Evolutionary conservation across 2,888 invertebrate species (phyloP).

Genomic region (Clitarchus hookeri): DNA sequence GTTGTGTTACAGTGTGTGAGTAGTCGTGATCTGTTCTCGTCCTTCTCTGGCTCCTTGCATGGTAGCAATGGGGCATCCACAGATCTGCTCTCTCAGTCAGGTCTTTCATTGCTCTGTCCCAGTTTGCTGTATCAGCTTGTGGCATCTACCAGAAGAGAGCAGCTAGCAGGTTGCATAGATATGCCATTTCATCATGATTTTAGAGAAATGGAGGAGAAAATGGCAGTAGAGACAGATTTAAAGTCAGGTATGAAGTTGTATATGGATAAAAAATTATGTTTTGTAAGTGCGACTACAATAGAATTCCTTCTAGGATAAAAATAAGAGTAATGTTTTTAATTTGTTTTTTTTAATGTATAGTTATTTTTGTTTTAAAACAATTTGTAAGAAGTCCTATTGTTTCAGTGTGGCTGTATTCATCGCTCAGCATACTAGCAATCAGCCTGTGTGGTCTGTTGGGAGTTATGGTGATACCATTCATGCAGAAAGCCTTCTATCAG

Average conservation of each 20-base stretch:
- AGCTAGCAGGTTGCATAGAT: background rate
- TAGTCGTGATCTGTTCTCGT: constrained; percentile 27
- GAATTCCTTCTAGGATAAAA: too few relatives aligned
- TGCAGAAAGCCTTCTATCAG: constrained; percentile 87
- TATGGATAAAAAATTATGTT: too few relatives aligned
- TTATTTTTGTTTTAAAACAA: constrained; percentile 29
- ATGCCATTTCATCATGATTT: background rate
- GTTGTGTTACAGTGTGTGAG: constrained; percentile 28
- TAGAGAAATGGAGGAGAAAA: background rate
- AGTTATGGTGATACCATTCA: constrained; percentile 87
- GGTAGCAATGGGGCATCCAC: background rate
- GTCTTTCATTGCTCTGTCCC: constrained; percentile 63
- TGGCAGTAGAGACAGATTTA: background rate
- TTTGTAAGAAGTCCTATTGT: constrained; percentile 44
- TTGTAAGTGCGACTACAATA: too few relatives aligned
- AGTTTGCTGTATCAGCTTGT: constrained; percentile 69
- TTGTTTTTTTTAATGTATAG: background rate
- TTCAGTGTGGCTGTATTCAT: constrained; percentile 82
- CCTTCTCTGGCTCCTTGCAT: constrained; percentile 23
- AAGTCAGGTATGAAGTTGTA: background rate
- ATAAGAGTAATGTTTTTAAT: background rate
- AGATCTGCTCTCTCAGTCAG: constrained; percentile 26
- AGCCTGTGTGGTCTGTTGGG: constrained; percentile 86
- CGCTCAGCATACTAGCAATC: constrained; percentile 78
- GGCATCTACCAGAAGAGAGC: background rate